phyloP scores from a whole-genome alignment of 2,113 vertebrate genomes.

The Herpetotheres cachinnans region DNA sequence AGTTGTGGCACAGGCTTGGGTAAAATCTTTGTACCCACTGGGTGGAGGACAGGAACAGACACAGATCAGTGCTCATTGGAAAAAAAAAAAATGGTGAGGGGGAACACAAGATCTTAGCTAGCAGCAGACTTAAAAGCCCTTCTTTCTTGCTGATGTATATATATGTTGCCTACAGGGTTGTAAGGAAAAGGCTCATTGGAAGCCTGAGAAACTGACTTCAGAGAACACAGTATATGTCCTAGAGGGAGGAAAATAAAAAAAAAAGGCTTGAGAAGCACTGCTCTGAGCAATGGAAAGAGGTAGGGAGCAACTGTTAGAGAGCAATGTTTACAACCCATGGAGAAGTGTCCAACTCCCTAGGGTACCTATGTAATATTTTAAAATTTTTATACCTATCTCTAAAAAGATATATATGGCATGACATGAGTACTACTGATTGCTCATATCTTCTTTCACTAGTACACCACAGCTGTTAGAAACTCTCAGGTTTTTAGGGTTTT shows the following conservation, averaged over 20 bases:
- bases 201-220: not conserved
- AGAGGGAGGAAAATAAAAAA: not conserved
- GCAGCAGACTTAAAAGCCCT: no score
- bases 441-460: not conserved
- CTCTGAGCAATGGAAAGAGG: not conserved
- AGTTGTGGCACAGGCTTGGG: not conserved
- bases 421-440: not conserved
- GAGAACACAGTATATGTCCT: not conserved
- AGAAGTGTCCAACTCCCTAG: not conserved
- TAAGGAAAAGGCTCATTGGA: not conserved
- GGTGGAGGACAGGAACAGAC: fast-evolving
- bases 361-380: not conserved
- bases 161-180: not conserved
- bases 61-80: not conserved
- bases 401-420: not conserved
- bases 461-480: not conserved
- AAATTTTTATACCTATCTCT: fast-evolving
- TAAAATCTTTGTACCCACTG: not conserved
- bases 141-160: not conserved
- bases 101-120: no score
- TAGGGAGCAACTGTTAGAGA: no score
- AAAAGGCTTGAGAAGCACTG: not conserved
- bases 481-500: no score
- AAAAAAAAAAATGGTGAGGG: not conserved
- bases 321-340: not conserved